Percentiles rank a stretch among this genome's conserved stretches.
These are phyloP conservation scores for Coccyzus lansbergi DNA, from an alignment of 2,797 vertebrate genomes.

Conservation along the genomic window DNA sequence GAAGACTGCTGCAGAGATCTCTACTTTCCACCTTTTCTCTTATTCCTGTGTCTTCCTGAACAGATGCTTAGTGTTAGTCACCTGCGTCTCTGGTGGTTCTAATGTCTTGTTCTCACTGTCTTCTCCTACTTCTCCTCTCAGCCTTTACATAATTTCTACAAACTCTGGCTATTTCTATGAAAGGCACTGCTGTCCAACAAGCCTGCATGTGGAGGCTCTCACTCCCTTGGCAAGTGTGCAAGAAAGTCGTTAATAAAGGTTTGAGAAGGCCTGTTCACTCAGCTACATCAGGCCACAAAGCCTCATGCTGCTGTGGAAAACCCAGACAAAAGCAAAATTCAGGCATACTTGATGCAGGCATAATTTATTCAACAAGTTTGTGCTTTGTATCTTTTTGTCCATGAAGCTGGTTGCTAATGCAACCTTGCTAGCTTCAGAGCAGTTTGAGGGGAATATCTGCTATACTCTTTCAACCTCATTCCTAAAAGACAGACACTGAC, in stretches of 20 bases:
- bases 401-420: neutral
- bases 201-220: rapidly evolving
- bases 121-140: neutral
- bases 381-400: neutral
- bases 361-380: neutral
- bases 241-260: neutral
- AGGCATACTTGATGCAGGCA: rapidly evolving
- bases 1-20: neutral
- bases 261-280: neutral
- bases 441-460: neutral
- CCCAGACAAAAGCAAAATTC: neutral
- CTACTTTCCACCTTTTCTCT: neutral
- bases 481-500: neutral
- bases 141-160: neutral
- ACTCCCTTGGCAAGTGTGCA: neutral
- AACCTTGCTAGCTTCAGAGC: neutral
- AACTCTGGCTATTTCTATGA: neutral
- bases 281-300: neutral
- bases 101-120: neutral
- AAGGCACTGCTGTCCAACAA: neutral
- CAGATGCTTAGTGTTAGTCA: rapidly evolving
- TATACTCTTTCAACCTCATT: neutral
- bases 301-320: neutral
- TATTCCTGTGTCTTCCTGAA: rapidly evolving
- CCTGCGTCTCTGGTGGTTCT: rapidly evolving